Base-by-base conservation (phyloP, 2,113 vertebrate genomes). In the Ameiurus melas region DNA sequence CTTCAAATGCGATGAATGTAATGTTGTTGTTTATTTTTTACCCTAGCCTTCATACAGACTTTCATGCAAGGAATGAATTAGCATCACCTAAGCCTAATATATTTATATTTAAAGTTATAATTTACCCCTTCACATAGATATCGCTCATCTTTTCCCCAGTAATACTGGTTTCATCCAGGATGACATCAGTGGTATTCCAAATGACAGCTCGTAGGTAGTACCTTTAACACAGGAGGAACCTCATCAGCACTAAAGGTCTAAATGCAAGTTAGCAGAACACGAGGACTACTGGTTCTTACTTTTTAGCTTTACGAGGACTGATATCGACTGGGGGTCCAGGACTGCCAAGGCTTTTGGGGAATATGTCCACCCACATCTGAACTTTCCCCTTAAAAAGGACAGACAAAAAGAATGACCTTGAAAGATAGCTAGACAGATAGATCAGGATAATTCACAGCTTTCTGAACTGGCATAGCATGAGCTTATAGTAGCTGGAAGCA, bases 331-430 rank as follows among this genome's bases (percentile, higher is more conserved):
- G 97, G 88, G 97, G 97, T 9, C 98, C 98, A 43, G 97, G 97
- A 2, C 92, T 87, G 0, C 98, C 98, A 36, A 98, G 93, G 90
- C 92, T 97, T 95, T 98, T 99, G 68, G 98, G 97, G 89, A 99
- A 99, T 84, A 99, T 93, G 87, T 99, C 98, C 80, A 99, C 98
- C 98, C 98, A 99, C 98, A 99, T 98, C 91, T 99, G 97, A 89
- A 99, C 94, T 87, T 92, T 96, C 75, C 98, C 98, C 98, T 99
- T 91, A 33, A 90, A 25, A 6, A 58, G 62, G 53, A 53, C 89
- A 27, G 83, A 25, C 2, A 64, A 53, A 22, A 82, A 5, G 0
- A 19, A 57, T 51, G 16, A 20, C 7, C 8, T 17, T 19, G 51
- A 30, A 19, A 79, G 6, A 55, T 36, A 58, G 25, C 51, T 51